Evolutionary conservation across 2,888 invertebrate species (phyloP), one percentile per base, ranked within the genome.

Genomic region (Portevinia maculata): DNA sequence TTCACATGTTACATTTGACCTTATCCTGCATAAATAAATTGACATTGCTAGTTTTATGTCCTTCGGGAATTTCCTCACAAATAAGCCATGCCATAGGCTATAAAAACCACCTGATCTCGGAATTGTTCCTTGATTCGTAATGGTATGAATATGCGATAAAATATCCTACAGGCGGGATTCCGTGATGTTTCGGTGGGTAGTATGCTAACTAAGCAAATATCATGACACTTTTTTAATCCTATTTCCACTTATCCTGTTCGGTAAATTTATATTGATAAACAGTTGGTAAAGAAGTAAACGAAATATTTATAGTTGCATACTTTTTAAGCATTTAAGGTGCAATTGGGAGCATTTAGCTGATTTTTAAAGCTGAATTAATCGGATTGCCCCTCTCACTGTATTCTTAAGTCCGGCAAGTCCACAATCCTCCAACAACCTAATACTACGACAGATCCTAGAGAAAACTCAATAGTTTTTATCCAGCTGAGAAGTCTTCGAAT

Each of bases 31-130:
- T 41, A 44, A 19, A 70, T 60, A 60, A 70, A 55, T 62, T 13
- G 55, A 34, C 24, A 41, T 65, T 32, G 64, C 41, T 15, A 46
- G 17, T 15, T 30, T 3, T 13, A 28, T 32, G 48, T 60, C 79
- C 65, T 60, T 41, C n/a, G 39, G 74, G 53, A 46, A 48, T n/a
- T 46, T 46, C 46, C 46, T 21, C 24, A 13, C 53, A 74, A 55
- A 48, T 28, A 28, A 21, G 13, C 48, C 62, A 55, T 5, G 24
- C 15, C 13, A 55, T 46, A 48, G 60, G 79, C 57, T 67, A 74
- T 74, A 74, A 74, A 79, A 55, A 50, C 46, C 67, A 79, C 79
- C 79, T 74, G 74, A 79, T 74, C 62, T 62, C 48, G 24, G 7
- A 50, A 53, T 67, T 65, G 46, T 48, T 60, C 60, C 52, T 55